A percentile compares a stretch with the other conserved stretches of the same genome.
phyloP scores from a whole-genome alignment of 2,113 vertebrate species.

The Aythya baeri region DNA sequence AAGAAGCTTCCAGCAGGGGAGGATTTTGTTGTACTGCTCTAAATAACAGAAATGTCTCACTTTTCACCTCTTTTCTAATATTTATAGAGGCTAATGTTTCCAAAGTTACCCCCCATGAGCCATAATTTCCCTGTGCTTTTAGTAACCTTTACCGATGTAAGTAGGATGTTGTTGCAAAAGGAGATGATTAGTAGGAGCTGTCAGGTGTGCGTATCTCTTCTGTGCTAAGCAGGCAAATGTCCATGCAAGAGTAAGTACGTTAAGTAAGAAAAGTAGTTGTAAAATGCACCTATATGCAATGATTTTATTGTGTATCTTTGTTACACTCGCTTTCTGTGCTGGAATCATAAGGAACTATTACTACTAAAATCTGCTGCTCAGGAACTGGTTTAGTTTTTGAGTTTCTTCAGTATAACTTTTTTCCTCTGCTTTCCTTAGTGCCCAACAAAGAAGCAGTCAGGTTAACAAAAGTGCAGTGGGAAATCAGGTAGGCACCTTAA shows the following conservation, averaged over 20 bases:
- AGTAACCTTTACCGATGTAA: not conserved
- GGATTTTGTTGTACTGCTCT: not conserved
- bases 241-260: not conserved
- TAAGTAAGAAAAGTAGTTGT: not conserved
- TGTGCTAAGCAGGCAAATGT: not conserved
- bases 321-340: not conserved
- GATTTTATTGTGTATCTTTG: conserved; percentile 36
- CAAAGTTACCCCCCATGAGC: not conserved
- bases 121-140: conserved; percentile 29
- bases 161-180: not conserved
- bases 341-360: not conserved
- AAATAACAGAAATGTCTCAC: conserved; percentile 25
- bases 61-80: conserved; percentile 20
- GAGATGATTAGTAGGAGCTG: not conserved
- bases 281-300: not conserved
- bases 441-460: conserved; percentile 85
- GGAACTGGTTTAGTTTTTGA: not conserved
- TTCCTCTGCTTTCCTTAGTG: conserved; percentile 81
- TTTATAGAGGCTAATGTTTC: conserved; percentile 39
- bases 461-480: conserved; percentile 83
- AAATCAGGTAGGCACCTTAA: conserved; percentile 86
- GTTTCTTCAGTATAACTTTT: conserved; percentile 69
- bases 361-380: conserved; percentile 26
- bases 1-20: conserved; percentile 1
- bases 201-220: not conserved